Conservation (phyloP, 2,888 invertebrate genomes). For the Campoplex nolae region DNA sequence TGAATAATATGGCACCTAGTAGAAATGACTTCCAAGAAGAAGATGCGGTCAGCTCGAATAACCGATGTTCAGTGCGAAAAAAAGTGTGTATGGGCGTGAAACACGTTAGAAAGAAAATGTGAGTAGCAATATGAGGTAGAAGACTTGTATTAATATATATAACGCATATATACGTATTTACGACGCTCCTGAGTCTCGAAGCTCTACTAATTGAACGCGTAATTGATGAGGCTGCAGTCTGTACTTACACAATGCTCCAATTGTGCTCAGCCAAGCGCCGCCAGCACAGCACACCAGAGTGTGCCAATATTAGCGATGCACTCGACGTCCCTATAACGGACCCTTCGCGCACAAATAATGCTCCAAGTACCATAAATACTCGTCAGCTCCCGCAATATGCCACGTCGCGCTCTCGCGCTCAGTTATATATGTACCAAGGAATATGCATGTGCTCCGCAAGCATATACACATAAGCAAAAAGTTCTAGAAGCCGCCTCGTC, state of each 20-base stretch:
- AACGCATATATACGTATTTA: constrained; percentile 29
- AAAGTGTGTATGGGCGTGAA: constrained; percentile 42
- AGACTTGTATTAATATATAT: constrained; percentile 6
- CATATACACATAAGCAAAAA: constrained; percentile 12
- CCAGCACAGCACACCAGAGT: constrained; percentile 69
- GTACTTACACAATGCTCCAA: constrained; percentile 82
- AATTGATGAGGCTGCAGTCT: constrained; percentile 82
- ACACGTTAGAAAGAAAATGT: constrained; percentile 50
- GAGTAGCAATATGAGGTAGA: constrained; percentile 21
- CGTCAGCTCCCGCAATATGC: constrained; percentile 80
- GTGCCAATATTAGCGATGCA: constrained; percentile 82
- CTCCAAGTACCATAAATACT: constrained; percentile 81
- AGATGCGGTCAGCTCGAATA: constrained; percentile 52
- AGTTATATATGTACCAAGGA: constrained; percentile 61
- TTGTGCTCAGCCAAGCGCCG: constrained; percentile 81
- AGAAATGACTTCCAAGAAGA: constrained; percentile 35
- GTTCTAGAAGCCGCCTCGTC: constrained; percentile 20
- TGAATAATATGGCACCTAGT: background rate
- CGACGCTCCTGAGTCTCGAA: constrained; percentile 62
- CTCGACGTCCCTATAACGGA: constrained; percentile 81
- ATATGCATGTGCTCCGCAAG: constrained; percentile 61
- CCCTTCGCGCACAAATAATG: constrained; percentile 80
- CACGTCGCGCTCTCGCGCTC: constrained; percentile 69
- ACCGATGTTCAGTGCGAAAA: constrained; percentile 54
- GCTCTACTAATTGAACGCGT: constrained; percentile 80